A percentile compares a stretch with the other conserved stretches of the same genome.
phyloP scores from a whole-genome alignment of 2,113 vertebrate genomes.

The Ptilonorhynchus violaceus region DNA sequence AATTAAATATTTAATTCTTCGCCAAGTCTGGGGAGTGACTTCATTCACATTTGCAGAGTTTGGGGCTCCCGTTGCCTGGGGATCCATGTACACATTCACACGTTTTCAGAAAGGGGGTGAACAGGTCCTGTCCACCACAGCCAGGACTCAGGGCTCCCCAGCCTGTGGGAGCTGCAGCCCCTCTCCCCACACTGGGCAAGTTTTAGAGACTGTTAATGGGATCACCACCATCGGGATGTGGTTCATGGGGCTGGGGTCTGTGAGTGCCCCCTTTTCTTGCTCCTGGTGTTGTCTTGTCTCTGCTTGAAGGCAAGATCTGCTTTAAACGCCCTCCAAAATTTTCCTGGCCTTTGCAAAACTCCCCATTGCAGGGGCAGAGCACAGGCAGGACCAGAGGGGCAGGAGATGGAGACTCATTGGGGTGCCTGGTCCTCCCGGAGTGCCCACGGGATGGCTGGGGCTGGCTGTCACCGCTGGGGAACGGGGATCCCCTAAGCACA shows the following conservation, averaged over 20 bases:
- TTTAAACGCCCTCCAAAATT: neutral
- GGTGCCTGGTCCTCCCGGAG: neutral
- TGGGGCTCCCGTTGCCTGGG: neutral
- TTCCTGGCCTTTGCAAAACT: neutral
- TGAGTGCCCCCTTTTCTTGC: neutral
- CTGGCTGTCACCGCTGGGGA: neutral
- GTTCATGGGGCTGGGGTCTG: fast-evolving
- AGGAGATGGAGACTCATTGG: neutral
- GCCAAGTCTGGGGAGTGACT: neutral
- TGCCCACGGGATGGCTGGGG: neutral
- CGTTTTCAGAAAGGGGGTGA: neutral
- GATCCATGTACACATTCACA: neutral
- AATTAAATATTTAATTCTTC: neutral
- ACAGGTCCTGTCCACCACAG: neutral
- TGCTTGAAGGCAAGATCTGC: neutral
- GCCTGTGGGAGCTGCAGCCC: neutral
- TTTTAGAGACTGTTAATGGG: neutral
- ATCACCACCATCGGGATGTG: neutral
- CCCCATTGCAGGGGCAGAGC: neutral
- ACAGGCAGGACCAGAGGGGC: neutral
- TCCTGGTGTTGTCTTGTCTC: neutral
- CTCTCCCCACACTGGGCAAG: fast-evolving
- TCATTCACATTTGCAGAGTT: neutral
- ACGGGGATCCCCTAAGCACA: too few relatives aligned
- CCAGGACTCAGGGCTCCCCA: fast-evolving